A percentile compares a stretch with the other conserved stretches of the same genome.
phyloP scores from a whole-genome alignment of 2,113 vertebrate genomes.

The Tragelaphus scriptus region DNA sequence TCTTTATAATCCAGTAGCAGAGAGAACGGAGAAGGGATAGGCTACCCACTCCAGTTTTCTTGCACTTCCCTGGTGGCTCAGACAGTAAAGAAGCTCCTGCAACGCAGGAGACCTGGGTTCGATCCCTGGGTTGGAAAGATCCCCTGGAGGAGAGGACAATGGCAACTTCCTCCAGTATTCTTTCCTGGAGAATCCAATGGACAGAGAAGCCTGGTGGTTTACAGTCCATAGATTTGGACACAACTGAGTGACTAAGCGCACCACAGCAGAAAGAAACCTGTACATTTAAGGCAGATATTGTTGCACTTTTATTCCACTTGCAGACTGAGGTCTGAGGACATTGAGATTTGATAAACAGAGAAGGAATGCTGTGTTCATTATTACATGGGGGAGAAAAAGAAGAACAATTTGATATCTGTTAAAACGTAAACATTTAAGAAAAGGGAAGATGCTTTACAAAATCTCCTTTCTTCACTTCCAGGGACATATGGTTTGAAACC shows the following conservation, averaged over 20 bases:
- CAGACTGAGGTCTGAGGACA: not conserved
- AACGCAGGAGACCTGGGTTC: not conserved
- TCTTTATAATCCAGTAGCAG: not conserved
- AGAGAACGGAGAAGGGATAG: not conserved
- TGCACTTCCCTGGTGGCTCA: not conserved
- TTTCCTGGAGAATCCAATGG: not conserved
- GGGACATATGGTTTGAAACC: not conserved
- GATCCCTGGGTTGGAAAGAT: not conserved
- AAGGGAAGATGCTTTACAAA: not conserved
- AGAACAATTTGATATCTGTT: not conserved
- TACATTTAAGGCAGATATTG: not conserved
- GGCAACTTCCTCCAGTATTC: not conserved
- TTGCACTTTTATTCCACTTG: not conserved
- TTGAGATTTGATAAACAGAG: not conserved
- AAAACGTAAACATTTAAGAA: not conserved
- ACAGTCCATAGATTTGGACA: not conserved
- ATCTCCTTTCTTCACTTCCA: not conserved
- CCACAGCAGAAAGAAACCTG: not conserved
- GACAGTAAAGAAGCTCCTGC: not conserved
- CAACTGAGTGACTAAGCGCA: not conserved
- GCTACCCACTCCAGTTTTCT: not conserved
- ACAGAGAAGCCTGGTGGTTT: not conserved
- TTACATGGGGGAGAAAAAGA: not conserved
- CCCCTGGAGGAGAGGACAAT: not conserved
- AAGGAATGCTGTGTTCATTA: not conserved